phyloP scores from a whole-genome alignment of 1,140 invertebrate species.

The Bombus confusus region DNA sequence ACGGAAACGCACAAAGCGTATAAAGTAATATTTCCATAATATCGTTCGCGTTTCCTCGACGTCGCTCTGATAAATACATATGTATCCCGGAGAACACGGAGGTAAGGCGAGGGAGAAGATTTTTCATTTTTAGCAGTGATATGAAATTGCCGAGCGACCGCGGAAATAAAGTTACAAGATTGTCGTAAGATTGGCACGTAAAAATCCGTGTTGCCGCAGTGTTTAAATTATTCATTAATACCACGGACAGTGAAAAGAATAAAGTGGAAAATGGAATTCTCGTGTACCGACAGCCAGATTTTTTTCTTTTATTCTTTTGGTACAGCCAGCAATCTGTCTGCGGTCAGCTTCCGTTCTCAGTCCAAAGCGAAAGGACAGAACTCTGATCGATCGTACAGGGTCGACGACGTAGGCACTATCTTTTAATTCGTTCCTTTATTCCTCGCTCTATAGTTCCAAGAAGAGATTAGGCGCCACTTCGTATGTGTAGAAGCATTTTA shows the following conservation, averaged over 20 bases:
- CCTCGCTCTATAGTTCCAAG: not conserved
- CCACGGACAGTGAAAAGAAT: not conserved
- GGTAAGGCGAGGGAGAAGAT: not conserved
- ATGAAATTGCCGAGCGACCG: not conserved
- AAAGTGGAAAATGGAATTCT: not conserved
- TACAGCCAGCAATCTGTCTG: not conserved
- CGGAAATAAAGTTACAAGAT: not conserved
- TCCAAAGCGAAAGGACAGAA: not conserved
- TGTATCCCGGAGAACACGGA: not conserved
- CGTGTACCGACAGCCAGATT: not conserved
- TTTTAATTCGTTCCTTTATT: not conserved
- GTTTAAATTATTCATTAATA: conserved; percentile 16
- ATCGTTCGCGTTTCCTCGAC: not conserved
- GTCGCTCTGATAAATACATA: not conserved
- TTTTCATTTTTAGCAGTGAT: not conserved
- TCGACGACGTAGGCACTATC: not conserved
- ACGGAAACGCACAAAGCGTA: not conserved
- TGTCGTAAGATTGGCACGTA: not conserved
- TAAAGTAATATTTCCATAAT: not conserved
- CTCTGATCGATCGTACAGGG: conserved; percentile 2
- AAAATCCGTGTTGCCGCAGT: not conserved
- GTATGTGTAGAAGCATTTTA: not conserved
- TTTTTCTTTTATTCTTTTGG: not conserved
- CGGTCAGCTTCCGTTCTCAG: not conserved
- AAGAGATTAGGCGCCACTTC: not conserved